Evolutionary conservation across 2,797 vertebrate genomes (phyloP).

Genomic region (Molossus molossus): DNA sequence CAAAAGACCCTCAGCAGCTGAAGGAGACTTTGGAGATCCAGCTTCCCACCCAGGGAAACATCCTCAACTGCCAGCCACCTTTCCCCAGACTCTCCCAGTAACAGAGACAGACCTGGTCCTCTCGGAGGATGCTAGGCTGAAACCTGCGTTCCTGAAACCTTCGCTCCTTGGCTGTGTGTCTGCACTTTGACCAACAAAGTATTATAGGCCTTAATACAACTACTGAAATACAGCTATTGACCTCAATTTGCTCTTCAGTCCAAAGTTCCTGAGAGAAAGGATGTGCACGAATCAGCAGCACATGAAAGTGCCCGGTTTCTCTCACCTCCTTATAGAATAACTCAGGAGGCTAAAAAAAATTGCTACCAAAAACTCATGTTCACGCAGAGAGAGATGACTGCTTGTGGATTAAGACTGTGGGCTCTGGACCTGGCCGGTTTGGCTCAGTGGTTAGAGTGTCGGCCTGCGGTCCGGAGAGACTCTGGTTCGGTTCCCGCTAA

Average conservation of each 20-base stretch:
- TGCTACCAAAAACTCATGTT: background rate
- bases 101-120: background rate
- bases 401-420: background rate
- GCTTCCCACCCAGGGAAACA: background rate
- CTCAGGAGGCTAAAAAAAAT: background rate
- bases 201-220: background rate
- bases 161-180: background rate
- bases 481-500: too few relatives aligned
- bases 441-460: too few relatives aligned
- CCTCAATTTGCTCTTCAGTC: background rate
- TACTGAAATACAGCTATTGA: background rate
- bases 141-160: background rate
- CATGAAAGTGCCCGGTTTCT: background rate
- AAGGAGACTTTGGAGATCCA: background rate
- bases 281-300: background rate
- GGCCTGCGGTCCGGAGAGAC: too few relatives aligned
- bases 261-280: background rate
- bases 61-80: background rate
- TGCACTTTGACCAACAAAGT: background rate
- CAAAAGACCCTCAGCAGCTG: background rate
- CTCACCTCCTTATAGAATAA: background rate
- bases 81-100: background rate
- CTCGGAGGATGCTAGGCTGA: background rate
- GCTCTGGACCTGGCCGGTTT: background rate
- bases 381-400: background rate